Evolutionary conservation across 2,113 vertebrate species (phyloP).

Genomic region (Salvelinus namaycush): DNA sequence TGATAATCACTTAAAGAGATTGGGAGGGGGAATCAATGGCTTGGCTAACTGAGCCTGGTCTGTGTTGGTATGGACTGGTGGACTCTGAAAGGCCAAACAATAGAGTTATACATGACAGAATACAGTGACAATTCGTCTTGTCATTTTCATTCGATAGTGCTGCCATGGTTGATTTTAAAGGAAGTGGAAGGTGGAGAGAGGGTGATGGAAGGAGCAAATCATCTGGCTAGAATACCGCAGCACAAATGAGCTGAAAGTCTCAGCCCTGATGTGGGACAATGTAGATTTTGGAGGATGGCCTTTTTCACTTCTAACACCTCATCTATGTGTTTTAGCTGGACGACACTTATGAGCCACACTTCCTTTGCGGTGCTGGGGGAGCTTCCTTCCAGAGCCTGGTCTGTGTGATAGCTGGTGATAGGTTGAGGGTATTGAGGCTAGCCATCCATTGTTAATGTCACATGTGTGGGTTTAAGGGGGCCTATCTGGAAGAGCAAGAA

Average conservation of each 20-base stretch:
- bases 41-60: constrained; percentile 31
- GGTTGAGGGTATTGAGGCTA: background rate
- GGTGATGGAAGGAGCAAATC: background rate
- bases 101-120: background rate
- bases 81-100: background rate
- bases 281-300: background rate
- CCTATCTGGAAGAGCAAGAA: too few relatives aligned
- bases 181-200: background rate
- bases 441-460: background rate
- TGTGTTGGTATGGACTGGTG: too few relatives aligned
- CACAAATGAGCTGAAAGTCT: background rate
- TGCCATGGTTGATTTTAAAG: background rate
- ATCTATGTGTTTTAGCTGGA: background rate
- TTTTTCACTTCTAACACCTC: background rate
- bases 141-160: background rate
- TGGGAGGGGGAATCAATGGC: constrained; percentile 45
- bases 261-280: background rate
- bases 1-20: constrained; percentile 48
- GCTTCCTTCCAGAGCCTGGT: background rate
- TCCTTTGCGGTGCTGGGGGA: background rate
- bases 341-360: background rate
- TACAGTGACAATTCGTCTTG: background rate
- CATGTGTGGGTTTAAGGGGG: background rate
- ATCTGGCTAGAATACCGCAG: background rate
- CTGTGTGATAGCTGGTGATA: background rate